Evolutionary conservation across 2,797 vertebrate genomes (phyloP).

Genomic region (Urocyon cinereoargenteus): DNA sequence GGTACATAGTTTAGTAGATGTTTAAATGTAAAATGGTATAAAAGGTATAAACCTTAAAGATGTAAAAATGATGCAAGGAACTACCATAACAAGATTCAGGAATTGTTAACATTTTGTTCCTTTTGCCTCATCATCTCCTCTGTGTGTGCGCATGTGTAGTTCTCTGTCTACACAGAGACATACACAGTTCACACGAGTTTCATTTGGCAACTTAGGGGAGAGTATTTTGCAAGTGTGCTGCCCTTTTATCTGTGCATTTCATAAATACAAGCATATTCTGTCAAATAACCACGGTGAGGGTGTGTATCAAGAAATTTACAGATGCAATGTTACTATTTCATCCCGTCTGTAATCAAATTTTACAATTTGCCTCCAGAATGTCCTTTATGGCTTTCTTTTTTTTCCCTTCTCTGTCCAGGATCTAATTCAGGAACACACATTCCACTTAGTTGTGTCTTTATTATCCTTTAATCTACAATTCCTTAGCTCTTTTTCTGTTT

Average conservation of each 20-base stretch:
- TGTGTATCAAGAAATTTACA: neutral
- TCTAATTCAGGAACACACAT: neutral
- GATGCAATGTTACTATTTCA: neutral
- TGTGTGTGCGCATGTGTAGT: neutral
- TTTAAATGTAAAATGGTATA: neutral
- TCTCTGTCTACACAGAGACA: neutral
- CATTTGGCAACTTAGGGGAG: neutral
- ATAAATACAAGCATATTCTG: neutral
- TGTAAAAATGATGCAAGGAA: neutral
- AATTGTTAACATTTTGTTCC: neutral
- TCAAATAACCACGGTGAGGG: neutral
- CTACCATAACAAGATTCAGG: neutral
- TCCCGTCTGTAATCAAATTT: neutral
- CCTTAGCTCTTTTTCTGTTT: neutral
- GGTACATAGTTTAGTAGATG: neutral
- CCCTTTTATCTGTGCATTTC: neutral
- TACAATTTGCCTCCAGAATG: neutral
- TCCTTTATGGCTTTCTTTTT: neutral
- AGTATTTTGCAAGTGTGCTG: neutral
- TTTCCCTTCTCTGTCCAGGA: neutral
- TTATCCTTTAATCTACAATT: neutral
- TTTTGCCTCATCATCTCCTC: neutral
- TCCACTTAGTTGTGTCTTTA: neutral
- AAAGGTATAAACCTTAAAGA: neutral
- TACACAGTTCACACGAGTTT: neutral